Evolutionary conservation across 2,113 vertebrate genomes (phyloP).

Genomic region (Channa argus): DNA sequence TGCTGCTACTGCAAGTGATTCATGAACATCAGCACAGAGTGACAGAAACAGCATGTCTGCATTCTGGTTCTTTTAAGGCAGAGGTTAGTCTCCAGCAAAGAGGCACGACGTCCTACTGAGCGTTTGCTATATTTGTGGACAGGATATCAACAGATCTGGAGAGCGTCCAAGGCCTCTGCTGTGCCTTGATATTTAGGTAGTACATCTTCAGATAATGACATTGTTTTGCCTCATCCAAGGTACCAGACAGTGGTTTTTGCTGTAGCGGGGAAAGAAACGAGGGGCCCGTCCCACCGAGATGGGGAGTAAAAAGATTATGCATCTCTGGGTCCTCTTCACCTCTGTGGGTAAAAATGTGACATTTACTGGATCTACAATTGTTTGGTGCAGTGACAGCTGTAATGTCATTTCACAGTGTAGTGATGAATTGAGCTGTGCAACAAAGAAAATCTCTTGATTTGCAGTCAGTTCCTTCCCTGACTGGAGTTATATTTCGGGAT

Average conservation of each 20-base stretch:
- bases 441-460: slow-evolving; percentile 32
- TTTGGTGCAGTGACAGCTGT: slow-evolving; percentile 35
- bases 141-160: slow-evolving; percentile 7
- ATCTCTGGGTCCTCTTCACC: slow-evolving; percentile 1
- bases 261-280: background rate
- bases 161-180: slow-evolving; percentile 7
- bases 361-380: slow-evolving; percentile 37
- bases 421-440: slow-evolving; percentile 40
- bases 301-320: background rate
- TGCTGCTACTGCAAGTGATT: slow-evolving; percentile 21
- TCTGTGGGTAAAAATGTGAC: slow-evolving; percentile 1
- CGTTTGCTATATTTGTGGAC: slow-evolving; percentile 9
- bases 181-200: slow-evolving; percentile 21
- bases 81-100: slow-evolving; percentile 19
- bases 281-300: background rate
- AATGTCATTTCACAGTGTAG: slow-evolving; percentile 26
- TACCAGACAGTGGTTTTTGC: background rate
- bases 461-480: slow-evolving; percentile 23
- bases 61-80: slow-evolving; percentile 10
- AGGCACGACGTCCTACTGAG: background rate
- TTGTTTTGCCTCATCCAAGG: background rate
- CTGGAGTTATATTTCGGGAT: slow-evolving; percentile 47
- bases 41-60: slow-evolving; percentile 16
- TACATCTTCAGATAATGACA: slow-evolving; percentile 13
- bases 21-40: slow-evolving; percentile 2